Evolutionary conservation across 2,113 vertebrate genomes (phyloP).

Genomic region (Ursus arctos): DNA sequence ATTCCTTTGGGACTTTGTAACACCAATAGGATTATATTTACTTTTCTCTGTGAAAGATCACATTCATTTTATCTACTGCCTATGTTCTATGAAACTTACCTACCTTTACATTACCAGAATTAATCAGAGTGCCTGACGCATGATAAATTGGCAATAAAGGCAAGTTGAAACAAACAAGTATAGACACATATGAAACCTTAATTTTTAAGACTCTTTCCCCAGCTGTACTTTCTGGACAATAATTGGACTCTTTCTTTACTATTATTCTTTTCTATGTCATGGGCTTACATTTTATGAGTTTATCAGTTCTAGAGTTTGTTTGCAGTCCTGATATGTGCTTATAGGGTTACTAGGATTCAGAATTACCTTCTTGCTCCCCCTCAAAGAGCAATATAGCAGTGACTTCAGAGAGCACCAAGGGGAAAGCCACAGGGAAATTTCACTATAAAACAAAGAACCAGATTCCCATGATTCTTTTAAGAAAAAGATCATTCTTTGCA

Average conservation of each 20-base stretch:
- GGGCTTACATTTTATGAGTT: not conserved
- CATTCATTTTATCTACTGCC: not conserved
- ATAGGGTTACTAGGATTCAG: not conserved
- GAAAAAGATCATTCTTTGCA: slow-evolving; percentile 23
- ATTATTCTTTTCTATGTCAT: not conserved
- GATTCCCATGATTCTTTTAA: slow-evolving; percentile 14
- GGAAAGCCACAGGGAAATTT: slow-evolving; percentile 43
- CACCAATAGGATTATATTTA: not conserved
- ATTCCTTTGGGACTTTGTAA: not conserved
- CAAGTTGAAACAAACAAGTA: not conserved
- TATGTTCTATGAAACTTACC: not conserved
- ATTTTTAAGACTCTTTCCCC: not conserved
- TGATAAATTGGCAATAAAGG: not conserved
- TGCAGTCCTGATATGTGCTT: not conserved
- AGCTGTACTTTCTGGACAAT: not conserved
- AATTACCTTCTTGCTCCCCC: not conserved
- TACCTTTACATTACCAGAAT: not conserved
- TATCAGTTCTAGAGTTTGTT: not conserved
- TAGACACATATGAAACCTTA: not conserved
- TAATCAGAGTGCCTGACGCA: not conserved
- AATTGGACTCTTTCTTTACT: not conserved
- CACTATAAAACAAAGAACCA: not conserved
- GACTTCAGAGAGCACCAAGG: not conserved
- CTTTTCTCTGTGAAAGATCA: slow-evolving; percentile 33
- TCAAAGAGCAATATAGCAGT: slow-evolving; percentile 28